Evolutionary conservation across 2,888 invertebrate species (phyloP).

Genomic region (Parnassius glacialis): DNA sequence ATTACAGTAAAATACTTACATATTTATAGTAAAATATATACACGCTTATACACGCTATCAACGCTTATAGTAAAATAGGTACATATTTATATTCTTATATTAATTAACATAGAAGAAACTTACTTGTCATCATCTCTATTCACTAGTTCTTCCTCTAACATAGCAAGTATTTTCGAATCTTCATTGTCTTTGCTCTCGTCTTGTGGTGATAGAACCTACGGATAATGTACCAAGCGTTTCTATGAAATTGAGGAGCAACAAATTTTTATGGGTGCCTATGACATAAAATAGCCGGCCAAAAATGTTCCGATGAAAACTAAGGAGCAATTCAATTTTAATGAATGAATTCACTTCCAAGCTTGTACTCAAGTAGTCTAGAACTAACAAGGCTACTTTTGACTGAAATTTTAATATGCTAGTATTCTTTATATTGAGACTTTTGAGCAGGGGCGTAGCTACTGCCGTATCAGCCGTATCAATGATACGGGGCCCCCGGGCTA

Average conservation of each 20-base stretch:
- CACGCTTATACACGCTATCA: too few species aligned
- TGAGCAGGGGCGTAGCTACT: too few species aligned
- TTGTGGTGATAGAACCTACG: constrained; percentile 74
- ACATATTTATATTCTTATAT: constrained; percentile 26
- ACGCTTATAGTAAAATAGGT: not conserved
- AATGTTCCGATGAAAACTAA: constrained; percentile 33
- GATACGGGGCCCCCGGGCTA: too few species aligned
- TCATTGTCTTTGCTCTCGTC: constrained; percentile 80
- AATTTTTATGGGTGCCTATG: constrained; percentile 48
- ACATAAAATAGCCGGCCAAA: constrained; percentile 34
- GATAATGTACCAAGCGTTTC: constrained; percentile 69
- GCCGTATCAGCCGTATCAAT: too few species aligned
- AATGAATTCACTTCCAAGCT: constrained; percentile 28
- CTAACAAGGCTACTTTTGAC: constrained; percentile 16
- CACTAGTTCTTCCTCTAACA: constrained; percentile 90
- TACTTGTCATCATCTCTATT: constrained; percentile 92
- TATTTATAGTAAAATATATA: too few species aligned
- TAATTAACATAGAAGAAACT: constrained; percentile 42
- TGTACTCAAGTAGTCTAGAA: constrained; percentile 3
- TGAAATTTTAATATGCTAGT: constrained; percentile 59
- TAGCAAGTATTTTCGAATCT: constrained; percentile 87
- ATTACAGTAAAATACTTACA: too few species aligned
- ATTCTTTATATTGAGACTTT: constrained; percentile 58
- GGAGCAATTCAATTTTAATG: constrained; percentile 30
- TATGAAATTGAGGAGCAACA: constrained; percentile 66